These are phyloP conservation scores for Matsumurasca onukii DNA, from an alignment of 1,140 invertebrate species.

Conservation along the genomic window DNA sequence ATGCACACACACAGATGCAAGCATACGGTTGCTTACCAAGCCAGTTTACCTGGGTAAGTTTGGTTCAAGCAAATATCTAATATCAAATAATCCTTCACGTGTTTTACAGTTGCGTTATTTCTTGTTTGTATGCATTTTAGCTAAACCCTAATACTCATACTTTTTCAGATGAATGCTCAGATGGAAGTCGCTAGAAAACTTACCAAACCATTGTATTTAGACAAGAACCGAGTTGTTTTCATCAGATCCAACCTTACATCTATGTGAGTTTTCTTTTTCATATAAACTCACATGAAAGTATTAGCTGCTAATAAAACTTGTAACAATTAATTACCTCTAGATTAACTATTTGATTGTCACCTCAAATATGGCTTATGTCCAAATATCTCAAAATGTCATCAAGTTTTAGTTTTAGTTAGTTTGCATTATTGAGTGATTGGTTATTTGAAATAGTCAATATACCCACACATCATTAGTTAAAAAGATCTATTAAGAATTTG, in stretches of 20 bases:
- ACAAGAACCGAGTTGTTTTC: constrained; percentile 1
- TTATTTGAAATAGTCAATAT: too few relatives aligned
- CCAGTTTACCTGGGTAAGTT: too few relatives aligned
- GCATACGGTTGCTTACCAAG: too few relatives aligned
- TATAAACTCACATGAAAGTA: not conserved
- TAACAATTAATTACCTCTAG: not conserved
- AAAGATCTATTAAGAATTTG: too few relatives aligned
- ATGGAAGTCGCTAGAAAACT: not conserved
- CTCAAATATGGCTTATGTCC: not conserved
- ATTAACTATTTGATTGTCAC: not conserved
- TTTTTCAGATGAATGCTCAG: constrained; percentile 6
- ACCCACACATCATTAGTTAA: too few relatives aligned
- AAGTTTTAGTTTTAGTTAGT: not conserved
- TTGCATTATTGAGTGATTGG: not conserved
- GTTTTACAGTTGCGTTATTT: too few relatives aligned
- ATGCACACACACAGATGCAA: too few relatives aligned
- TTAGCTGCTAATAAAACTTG: not conserved
- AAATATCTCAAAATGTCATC: not conserved
- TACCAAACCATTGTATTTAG: constrained; percentile 4
- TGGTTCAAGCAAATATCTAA: too few relatives aligned
- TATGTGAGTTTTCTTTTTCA: not conserved
- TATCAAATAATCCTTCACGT: too few relatives aligned
- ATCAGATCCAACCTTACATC: not conserved
- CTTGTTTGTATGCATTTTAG: too few relatives aligned
- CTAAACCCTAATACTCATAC: too few relatives aligned